Evolutionary conservation across 2,113 vertebrate species (phyloP).

Genomic region (Vulpes ferrilata): DNA sequence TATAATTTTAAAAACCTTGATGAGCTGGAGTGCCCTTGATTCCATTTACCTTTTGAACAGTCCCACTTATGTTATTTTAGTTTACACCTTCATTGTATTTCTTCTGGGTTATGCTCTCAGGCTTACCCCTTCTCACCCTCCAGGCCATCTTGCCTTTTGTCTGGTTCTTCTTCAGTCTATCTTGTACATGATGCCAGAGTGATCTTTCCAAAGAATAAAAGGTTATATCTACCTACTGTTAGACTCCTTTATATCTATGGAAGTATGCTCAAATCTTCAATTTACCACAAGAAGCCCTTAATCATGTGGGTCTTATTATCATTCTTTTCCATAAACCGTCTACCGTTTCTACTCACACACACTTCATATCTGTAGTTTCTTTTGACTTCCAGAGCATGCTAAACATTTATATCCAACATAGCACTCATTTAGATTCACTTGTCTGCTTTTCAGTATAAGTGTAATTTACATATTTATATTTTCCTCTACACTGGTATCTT

Average conservation of each 20-base stretch:
- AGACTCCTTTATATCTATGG: neutral
- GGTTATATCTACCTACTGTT: neutral
- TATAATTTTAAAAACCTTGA: neutral
- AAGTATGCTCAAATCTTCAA: neutral
- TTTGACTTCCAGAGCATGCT: neutral
- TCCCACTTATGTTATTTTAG: neutral
- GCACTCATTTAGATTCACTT: neutral
- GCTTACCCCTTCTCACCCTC: neutral
- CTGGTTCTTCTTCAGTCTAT: neutral
- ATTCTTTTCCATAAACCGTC: neutral
- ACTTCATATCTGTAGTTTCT: neutral
- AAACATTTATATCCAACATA: neutral
- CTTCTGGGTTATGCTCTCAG: neutral
- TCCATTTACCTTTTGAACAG: neutral
- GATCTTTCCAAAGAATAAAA: neutral
- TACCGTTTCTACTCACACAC: neutral
- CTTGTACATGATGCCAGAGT: neutral
- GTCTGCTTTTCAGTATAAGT: neutral
- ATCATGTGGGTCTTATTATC: neutral
- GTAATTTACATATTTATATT: neutral
- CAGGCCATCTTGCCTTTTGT: neutral
- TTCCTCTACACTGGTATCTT: neutral
- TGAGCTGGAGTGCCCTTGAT: neutral
- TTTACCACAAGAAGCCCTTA: neutral
- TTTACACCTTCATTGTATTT: neutral